These are phyloP conservation scores for Subacronicta megacephala DNA, from an alignment of 2,888 invertebrate species.

Conservation along the genomic window DNA sequence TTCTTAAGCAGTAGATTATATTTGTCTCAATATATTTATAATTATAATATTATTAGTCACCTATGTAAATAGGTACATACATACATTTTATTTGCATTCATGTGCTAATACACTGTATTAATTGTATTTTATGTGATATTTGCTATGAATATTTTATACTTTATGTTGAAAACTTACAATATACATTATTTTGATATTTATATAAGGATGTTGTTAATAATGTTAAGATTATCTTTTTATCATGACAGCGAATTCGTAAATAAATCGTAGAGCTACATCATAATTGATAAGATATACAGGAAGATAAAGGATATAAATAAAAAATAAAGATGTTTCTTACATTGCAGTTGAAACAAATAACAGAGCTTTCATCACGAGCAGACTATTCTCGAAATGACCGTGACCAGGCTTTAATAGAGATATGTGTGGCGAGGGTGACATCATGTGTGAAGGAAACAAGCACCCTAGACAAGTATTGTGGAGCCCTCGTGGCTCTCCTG, in stretches of 20 bases:
- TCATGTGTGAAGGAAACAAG: slow-evolving; percentile 97
- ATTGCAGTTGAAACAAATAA: slow-evolving; percentile 92
- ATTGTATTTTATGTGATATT: too few species aligned
- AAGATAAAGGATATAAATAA: not conserved
- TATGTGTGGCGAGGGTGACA: slow-evolving; percentile 97
- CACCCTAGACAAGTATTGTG: slow-evolving; percentile 96
- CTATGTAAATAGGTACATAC: slow-evolving; percentile 3
- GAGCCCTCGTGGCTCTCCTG: slow-evolving; percentile 94
- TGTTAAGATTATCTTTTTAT: slow-evolving; percentile 33
- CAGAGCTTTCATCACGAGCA: slow-evolving; percentile 94
- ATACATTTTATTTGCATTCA: slow-evolving; percentile 1
- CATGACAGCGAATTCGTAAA: slow-evolving; percentile 32
- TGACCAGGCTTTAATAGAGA: slow-evolving; percentile 98
- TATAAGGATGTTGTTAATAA: slow-evolving; percentile 11
- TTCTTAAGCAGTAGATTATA: not conserved
- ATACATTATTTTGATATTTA: not conserved
- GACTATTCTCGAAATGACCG: slow-evolving; percentile 96
- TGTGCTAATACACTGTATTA: not conserved
- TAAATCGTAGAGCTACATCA: slow-evolving; percentile 23
- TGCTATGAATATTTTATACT: not conserved
- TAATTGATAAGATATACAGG: slow-evolving; percentile 47
- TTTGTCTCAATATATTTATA: not conserved
- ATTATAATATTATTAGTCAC: slow-evolving; percentile 8
- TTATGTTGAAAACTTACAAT: not conserved
- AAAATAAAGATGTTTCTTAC: slow-evolving; percentile 16